Conservation (phyloP, 2,113 vertebrate species). For the Leptodactylus fuscus region DNA sequence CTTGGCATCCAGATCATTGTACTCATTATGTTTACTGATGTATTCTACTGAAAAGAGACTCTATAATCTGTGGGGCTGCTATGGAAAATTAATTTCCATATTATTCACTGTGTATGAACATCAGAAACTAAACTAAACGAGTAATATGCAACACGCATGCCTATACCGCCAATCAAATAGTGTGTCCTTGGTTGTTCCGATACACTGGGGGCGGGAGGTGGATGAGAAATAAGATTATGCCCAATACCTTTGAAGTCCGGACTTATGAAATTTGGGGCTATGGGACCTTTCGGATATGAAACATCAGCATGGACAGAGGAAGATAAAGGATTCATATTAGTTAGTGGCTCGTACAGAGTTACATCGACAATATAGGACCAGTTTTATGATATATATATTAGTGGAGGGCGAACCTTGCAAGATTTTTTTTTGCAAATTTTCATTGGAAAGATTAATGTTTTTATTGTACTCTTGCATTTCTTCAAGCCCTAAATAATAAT, state of each 20-base stretch:
- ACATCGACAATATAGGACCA: too few species aligned
- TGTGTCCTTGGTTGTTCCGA: background rate
- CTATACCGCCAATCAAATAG: background rate
- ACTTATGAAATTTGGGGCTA: background rate
- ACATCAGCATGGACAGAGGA: too few species aligned
- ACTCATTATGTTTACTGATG: slow-evolving; percentile 66
- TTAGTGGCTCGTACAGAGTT: too few species aligned
- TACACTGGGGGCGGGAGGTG: background rate
- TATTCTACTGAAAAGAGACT: slow-evolving; percentile 63
- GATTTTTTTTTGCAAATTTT: too few species aligned
- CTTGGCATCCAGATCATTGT: slow-evolving; percentile 68
- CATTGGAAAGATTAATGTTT: too few species aligned
- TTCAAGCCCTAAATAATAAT: too few species aligned
- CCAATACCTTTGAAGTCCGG: background rate
- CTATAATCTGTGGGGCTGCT: slow-evolving; percentile 65
- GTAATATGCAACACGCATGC: background rate
- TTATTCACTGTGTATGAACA: slow-evolving; percentile 23
- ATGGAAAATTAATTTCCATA: slow-evolving; percentile 45
- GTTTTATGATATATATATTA: too few species aligned
- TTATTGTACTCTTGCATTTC: too few species aligned
- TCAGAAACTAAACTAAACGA: background rate
- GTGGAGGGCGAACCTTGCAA: too few species aligned
- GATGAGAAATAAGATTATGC: background rate
- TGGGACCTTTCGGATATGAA: background rate
- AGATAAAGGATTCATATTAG: too few species aligned